Percentiles rank a stretch among this genome's conserved stretches.
Conservation (phyloP, 2,888 invertebrate genomes). For the Empis stercorea region DNA sequence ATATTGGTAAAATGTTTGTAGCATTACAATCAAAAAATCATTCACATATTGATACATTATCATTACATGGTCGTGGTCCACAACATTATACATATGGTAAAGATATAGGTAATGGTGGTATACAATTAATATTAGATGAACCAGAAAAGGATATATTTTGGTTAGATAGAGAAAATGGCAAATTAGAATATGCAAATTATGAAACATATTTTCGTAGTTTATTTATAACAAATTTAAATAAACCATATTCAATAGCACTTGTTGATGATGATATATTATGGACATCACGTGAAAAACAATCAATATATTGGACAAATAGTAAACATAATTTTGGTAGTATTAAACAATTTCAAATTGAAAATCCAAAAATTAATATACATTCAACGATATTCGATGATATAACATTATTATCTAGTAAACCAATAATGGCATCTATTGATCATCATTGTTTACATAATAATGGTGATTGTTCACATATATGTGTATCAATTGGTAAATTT, state of each 20-base stretch:
- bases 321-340: conserved; percentile 34
- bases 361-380: conserved; percentile 20
- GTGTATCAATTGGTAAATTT: conserved; percentile 40
- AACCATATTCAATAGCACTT: conserved; percentile 45
- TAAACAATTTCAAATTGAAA: conserved; percentile 27
- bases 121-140: conserved; percentile 38
- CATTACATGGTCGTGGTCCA: conserved; percentile 49
- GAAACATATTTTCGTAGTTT: conserved; percentile 42
- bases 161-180: conserved; percentile 51
- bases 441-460: conserved; percentile 48
- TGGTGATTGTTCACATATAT: conserved; percentile 61
- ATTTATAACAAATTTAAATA: conserved; percentile 36
- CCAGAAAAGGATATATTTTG: conserved; percentile 45
- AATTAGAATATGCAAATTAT: conserved; percentile 50
- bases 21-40: conserved; percentile 38
- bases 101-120: conserved; percentile 28
- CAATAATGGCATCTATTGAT: conserved; percentile 8
- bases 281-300: conserved; percentile 44
- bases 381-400: conserved; percentile 19
- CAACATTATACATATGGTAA: conserved; percentile 31
- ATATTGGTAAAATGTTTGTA: conserved; percentile 45
- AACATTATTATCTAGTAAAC: conserved; percentile 18
- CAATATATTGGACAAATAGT: conserved; percentile 45
- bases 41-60: conserved; percentile 52
- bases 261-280: conserved; percentile 57